These are phyloP conservation scores for Blastobasis lacticolella DNA, from an alignment of 2,888 invertebrate genomes.

Conservation along the genomic window DNA sequence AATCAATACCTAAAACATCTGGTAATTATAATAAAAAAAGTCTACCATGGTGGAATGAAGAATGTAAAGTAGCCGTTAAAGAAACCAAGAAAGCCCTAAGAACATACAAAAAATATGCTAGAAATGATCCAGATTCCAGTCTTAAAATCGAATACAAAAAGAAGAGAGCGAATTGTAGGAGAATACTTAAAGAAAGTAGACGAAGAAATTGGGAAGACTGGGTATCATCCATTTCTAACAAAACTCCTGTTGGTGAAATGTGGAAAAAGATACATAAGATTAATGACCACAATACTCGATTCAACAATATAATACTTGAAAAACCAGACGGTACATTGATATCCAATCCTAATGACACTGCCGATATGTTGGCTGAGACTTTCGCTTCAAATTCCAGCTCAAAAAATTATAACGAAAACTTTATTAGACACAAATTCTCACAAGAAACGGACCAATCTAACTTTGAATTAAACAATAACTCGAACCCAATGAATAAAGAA, in stretches of 20 bases:
- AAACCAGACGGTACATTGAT: background rate
- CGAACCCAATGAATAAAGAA: conserved; percentile 5
- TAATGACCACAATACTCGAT: background rate
- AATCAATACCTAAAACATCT: background rate
- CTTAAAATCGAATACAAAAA: too few species aligned
- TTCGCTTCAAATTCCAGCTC: conserved; percentile 10
- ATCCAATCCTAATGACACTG: background rate
- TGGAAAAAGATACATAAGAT: conserved; percentile 6
- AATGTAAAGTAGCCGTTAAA: conserved; percentile 3
- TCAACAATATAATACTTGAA: background rate
- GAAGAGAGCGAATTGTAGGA: too few species aligned
- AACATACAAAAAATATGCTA: background rate
- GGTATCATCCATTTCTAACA: conserved; percentile 7
- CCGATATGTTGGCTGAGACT: conserved; percentile 6
- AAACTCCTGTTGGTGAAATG: conserved; percentile 4
- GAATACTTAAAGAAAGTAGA: conserved; percentile 1
- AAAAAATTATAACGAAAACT: conserved; percentile 8
- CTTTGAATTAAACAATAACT: background rate
- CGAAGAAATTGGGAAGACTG: conserved; percentile 4
- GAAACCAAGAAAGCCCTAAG: conserved; percentile 1
- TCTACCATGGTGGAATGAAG: conserved; percentile 5
- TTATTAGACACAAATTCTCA: background rate
- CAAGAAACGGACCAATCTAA: background rate
- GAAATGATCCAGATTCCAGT: too few species aligned
- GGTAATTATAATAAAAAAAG: background rate